Conservation (phyloP, 2,113 vertebrate genomes). For the Anguilla japonica region DNA sequence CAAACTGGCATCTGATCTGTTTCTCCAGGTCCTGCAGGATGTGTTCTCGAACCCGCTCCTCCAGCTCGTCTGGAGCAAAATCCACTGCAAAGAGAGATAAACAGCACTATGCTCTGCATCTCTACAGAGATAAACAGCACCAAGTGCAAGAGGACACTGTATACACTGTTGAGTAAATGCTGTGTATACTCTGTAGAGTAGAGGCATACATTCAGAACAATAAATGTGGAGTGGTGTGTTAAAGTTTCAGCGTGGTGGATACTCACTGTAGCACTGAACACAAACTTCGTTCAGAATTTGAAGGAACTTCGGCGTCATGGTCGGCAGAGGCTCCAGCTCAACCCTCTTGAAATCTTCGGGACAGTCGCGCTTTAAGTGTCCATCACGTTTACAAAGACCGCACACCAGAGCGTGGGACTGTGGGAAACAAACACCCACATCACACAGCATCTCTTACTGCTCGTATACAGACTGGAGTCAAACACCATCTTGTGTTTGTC, state of each 20-base stretch:
- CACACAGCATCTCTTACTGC: neutral
- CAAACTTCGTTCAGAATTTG: constrained; percentile 82
- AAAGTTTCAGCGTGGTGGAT: neutral
- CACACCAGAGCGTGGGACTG: constrained; percentile 87
- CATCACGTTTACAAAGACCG: constrained; percentile 88
- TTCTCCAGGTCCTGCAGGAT: constrained; percentile 84
- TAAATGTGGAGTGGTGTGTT: too few species aligned
- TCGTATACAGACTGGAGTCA: neutral
- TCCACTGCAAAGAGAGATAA: constrained; percentile 51
- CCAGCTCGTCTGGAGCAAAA: constrained; percentile 80
- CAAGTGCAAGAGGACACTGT: too few species aligned
- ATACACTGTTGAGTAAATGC: too few species aligned
- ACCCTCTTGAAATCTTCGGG: constrained; percentile 95
- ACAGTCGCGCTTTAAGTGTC: constrained; percentile 88
- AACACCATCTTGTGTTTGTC: too few species aligned
- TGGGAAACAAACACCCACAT: constrained; percentile 14
- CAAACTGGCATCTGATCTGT: constrained; percentile 82
- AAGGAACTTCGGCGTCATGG: constrained; percentile 77
- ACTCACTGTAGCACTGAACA: constrained; percentile 86
- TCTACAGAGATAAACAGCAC: neutral
- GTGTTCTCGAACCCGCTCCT: constrained; percentile 81
- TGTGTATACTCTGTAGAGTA: too few species aligned
- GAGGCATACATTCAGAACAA: neutral
- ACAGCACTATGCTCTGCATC: neutral
- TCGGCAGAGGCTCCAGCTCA: constrained; percentile 80